Conservation (phyloP, 2,888 invertebrate genomes). For the Caenorhabditis sp. region DNA sequence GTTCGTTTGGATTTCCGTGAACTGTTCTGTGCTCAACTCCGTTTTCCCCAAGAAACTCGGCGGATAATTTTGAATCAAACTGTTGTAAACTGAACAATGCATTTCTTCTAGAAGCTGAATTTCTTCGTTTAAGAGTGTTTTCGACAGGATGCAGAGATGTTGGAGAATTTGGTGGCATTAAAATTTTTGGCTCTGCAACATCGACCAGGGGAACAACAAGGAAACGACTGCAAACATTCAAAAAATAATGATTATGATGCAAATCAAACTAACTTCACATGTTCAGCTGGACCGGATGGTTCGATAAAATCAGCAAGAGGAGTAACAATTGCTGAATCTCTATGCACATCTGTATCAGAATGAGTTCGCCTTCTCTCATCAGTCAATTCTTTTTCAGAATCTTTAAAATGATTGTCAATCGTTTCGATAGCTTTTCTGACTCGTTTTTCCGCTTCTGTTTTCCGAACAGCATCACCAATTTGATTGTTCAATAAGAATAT, state of each 20-base stretch:
- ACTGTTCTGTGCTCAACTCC: constrained; percentile 33
- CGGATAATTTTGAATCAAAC: constrained; percentile 10
- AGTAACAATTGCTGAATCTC: constrained; percentile 18
- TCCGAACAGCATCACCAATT: constrained; percentile 62
- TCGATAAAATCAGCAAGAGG: constrained; percentile 17
- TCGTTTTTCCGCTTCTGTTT: constrained; percentile 60
- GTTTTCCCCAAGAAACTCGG: constrained; percentile 26
- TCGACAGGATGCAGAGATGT: constrained; percentile 16
- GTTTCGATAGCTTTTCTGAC: constrained; percentile 66
- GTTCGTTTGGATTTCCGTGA: constrained; percentile 31
- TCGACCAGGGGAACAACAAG: constrained; percentile 30
- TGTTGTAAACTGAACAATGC: constrained; percentile 48
- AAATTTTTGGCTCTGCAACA: constrained; percentile 27
- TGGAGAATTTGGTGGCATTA: constrained; percentile 13
- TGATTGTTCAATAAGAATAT: constrained; percentile 25
- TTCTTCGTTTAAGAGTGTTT: constrained; percentile 21
- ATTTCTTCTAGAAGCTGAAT: constrained; percentile 36
- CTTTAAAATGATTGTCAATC: constrained; percentile 67
- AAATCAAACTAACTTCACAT: constrained; percentile 16
- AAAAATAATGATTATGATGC: neutral
- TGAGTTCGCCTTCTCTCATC: constrained; percentile 28
- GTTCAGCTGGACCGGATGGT: constrained; percentile 16
- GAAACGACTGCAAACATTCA: constrained; percentile 22
- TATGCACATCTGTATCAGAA: constrained; percentile 33
- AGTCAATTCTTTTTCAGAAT: constrained; percentile 44